Percentiles rank a stretch among this genome's conserved stretches.
Evolutionary conservation across 2,888 invertebrate species (phyloP).

Genomic region (Philhelius pedissequus): DNA sequence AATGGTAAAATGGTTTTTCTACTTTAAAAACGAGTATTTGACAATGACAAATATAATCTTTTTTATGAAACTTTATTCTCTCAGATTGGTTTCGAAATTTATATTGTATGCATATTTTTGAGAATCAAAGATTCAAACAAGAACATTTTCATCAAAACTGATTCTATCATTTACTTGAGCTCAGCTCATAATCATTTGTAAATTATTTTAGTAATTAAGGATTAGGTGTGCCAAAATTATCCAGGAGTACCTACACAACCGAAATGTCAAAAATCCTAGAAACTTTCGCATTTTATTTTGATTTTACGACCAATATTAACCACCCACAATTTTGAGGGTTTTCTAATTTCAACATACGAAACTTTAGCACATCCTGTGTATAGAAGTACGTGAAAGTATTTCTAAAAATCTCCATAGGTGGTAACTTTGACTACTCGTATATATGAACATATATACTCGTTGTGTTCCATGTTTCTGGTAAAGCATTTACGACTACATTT

Average conservation of each 20-base stretch:
- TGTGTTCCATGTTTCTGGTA: not conserved
- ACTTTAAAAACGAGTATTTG: not conserved
- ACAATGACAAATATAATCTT: slow-evolving; percentile 5
- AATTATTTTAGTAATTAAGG: not conserved
- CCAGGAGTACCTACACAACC: not conserved
- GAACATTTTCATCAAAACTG: not conserved
- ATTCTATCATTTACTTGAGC: not conserved
- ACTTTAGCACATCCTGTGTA: slow-evolving; percentile 1
- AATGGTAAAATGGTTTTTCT: slow-evolving; percentile 2
- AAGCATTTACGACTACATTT: not conserved
- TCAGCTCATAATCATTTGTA: not conserved
- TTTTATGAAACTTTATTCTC: not conserved
- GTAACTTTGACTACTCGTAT: no score
- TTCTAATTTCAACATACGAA: slow-evolving; percentile 2
- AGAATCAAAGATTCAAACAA: not conserved
- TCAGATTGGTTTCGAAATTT: not conserved
- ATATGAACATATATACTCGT: no score
- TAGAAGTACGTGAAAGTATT: not conserved
- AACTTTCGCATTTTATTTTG: not conserved
- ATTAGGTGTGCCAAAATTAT: not conserved
- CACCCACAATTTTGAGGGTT: not conserved
- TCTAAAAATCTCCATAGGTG: not conserved
- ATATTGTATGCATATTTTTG: not conserved
- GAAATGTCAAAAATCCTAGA: not conserved
- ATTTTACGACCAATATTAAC: not conserved